A percentile compares a stretch with the other conserved stretches of the same genome.
phyloP scores from a whole-genome alignment of 2,113 vertebrate genomes.

The Gorsachius goisagi region DNA sequence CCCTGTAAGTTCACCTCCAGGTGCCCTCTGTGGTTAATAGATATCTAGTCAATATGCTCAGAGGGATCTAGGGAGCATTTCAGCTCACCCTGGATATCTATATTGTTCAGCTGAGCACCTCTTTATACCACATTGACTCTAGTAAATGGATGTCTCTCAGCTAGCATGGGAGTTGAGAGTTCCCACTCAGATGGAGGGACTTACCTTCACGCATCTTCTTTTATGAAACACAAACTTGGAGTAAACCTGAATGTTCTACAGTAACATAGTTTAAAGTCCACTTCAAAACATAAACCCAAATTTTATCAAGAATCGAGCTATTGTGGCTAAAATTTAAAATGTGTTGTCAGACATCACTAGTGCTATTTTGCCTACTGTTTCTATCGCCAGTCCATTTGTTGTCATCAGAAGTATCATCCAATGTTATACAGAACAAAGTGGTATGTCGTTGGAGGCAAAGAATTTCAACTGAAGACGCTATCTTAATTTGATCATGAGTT shows the following conservation, averaged over 20 bases:
- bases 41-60: not conserved
- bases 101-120: not conserved
- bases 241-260: not conserved
- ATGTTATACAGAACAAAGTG: not conserved
- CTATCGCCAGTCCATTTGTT: fast-evolving
- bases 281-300: not conserved
- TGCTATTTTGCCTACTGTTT: not conserved
- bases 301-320: not conserved
- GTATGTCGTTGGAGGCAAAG: not conserved
- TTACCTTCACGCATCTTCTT: not conserved
- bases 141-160: not conserved
- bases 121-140: not conserved
- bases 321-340: not conserved
- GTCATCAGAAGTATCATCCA: not conserved
- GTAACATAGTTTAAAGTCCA: not conserved
- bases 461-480: not conserved
- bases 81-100: not conserved
- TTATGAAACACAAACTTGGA: not conserved
- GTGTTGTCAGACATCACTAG: not conserved
- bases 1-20: not conserved
- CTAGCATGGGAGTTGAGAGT: not conserved
- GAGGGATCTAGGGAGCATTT: not conserved
- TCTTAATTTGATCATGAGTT: not conserved
- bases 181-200: not conserved
- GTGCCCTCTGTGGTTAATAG: not conserved